Base-by-base conservation (phyloP, 2,888 invertebrate genomes). In the Brachyopa scutellaris region DNA sequence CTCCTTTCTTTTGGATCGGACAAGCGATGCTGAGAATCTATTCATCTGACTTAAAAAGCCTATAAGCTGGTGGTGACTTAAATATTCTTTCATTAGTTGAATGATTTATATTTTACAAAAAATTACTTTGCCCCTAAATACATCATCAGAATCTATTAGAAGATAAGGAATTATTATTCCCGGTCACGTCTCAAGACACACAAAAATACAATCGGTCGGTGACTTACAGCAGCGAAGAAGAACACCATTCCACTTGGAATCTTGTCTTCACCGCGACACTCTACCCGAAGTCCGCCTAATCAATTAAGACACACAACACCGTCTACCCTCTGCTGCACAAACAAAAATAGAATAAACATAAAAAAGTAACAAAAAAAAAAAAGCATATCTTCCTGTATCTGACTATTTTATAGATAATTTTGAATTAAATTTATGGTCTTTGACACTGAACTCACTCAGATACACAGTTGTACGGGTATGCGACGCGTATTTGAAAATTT, bases 151-250 rank as follows among this genome's bases (percentile, higher is more conserved):
- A 29, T 7, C 19, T 13, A 36, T 36, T 21, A 21, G 7, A 8
- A 2, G 33, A 36, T 13, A 53, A 53, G 33, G 21, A 36, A 53
- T 36, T 53, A 53, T 11, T 21, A 53, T 53, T 53, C 17, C 33
- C 21, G 17, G 36, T 53, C 53, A 53, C 53, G 53, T 53, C 11
- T 21, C 11, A 8, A 19, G 11, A n/a, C 23, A 33, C 31, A 19
- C 29, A n/a, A 36, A 36, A 11, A n/a, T 3, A 17, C 8, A 19
- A 11, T 33, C 2, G 11, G 21, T 13, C 53, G 36, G 33, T 7
- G 13, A 26, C 36, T 36, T 33, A 1, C 33, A 33, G 21, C 53
- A n/a, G n/a, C n/a, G n/a, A n/a, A n/a, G n/a, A n/a, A n/a, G n/a
- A n/a, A n/a, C n/a, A 55, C 15, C 13, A 13, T 26, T 40, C 15